Evolutionary conservation across 1,140 invertebrate species (phyloP).

Genomic region (Leptopilina boulardi): DNA sequence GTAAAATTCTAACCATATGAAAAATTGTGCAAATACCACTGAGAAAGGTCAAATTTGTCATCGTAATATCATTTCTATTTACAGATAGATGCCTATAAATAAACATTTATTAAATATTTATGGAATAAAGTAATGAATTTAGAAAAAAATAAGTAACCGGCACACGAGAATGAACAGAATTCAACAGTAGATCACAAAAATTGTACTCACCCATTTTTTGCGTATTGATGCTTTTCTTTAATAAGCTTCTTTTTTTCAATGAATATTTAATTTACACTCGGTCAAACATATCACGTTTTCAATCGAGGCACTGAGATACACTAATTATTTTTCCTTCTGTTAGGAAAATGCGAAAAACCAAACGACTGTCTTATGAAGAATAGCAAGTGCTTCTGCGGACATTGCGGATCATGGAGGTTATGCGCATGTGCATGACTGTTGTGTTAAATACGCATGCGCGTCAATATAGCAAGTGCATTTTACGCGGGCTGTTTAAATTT

Average conservation of each 20-base stretch:
- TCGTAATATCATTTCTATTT: not conserved
- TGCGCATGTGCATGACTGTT: not conserved
- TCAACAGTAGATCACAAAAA: not conserved
- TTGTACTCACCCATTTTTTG: slow-evolving; percentile 18
- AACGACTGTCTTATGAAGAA: not conserved
- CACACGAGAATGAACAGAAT: slow-evolving; percentile 3
- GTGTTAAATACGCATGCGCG: not conserved
- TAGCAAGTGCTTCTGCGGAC: not conserved
- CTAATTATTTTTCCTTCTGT: slow-evolving; percentile 12
- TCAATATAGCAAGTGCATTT: not conserved
- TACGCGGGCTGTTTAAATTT: not conserved
- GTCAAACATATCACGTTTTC: slow-evolving; percentile 8
- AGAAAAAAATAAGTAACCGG: not conserved
- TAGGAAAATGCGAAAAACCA: slow-evolving; percentile 13
- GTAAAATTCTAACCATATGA: too few species aligned
- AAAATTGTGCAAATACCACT: not conserved
- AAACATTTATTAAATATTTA: not conserved
- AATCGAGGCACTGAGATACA: slow-evolving; percentile 6
- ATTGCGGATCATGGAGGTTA: not conserved
- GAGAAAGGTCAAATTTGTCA: not conserved
- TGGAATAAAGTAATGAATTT: not conserved
- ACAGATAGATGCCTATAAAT: not conserved
- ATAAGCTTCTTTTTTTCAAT: not conserved
- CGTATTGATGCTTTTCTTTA: not conserved
- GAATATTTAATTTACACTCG: not conserved